Evolutionary conservation across 2,888 invertebrate species (phyloP).

Genomic region (Ephialtes manifestator): DNA sequence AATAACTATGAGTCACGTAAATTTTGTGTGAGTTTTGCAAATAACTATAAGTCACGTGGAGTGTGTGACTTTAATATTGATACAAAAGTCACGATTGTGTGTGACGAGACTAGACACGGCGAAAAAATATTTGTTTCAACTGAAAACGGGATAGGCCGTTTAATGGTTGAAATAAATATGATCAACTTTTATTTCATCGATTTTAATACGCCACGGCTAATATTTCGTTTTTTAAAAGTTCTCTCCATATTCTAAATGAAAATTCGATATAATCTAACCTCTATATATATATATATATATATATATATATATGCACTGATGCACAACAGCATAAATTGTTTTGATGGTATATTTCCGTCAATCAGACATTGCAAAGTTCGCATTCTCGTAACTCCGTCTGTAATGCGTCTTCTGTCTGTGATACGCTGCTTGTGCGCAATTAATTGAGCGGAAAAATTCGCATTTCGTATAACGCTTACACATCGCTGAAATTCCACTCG

Average conservation of each 20-base stretch:
- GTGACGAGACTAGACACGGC: too few relatives aligned
- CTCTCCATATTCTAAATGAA: background rate
- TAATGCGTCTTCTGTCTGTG: background rate
- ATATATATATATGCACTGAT: background rate
- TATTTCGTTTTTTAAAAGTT: background rate
- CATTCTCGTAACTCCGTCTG: background rate
- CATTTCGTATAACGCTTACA: background rate
- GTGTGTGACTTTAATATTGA: too few relatives aligned
- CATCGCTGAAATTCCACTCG: slow-evolving; percentile 5
- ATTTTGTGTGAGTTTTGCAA: too few relatives aligned
- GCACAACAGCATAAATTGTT: background rate
- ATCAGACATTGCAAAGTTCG: background rate
- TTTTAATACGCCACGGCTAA: background rate
- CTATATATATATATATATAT: background rate
- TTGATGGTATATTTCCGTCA: background rate
- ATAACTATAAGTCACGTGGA: too few relatives aligned
- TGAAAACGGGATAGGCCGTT: too few relatives aligned
- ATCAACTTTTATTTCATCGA: too few relatives aligned
- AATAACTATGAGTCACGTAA: too few relatives aligned
- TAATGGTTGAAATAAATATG: too few relatives aligned
- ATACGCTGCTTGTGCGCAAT: background rate
- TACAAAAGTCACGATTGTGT: too few relatives aligned
- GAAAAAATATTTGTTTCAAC: too few relatives aligned
- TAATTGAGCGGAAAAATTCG: slow-evolving; percentile 20
- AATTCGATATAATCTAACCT: background rate